Evolutionary conservation across 2,888 invertebrate species (phyloP), one percentile per base, ranked within the genome.

Genomic region (Cheilosia vulpina): DNA sequence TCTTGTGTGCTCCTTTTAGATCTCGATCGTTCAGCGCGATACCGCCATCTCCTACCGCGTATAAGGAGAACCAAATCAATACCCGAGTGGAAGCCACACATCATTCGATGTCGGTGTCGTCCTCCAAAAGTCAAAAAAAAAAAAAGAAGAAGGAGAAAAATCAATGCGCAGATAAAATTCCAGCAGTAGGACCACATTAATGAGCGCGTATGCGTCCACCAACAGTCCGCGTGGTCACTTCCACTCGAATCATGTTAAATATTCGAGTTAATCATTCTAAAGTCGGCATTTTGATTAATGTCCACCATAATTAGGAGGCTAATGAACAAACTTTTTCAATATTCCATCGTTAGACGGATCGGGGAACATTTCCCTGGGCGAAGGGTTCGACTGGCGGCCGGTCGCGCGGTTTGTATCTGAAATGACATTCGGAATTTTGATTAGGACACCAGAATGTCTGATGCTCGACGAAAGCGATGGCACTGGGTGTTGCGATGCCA

Each of bases 361-460:
- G n/a, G 15, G 45, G 34, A 19, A 19, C 38, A 31, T 31, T 43
- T 38, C 19, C 13, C 24, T 31, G 15, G n/a, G 41, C 4, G 2
- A 43, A 6, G 17, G 7, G 43, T 2, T 7, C 50, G 41, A 41
- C 55, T 17, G 17, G 3, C 45, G 4, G 13, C 13, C 34, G 19
- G 2, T 47, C 34, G 57, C 45, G 47, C 55, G 58, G 45, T 72
- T 76, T 82, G 77, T 66, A 17, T 31, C 21, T 2, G 85, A 88
- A 88, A 88, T 88, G 88, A 87, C 84, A 87, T 88, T 88, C 87
- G 92, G 92, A 90, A 92, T 92, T 92, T 92, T 92, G 92, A 92
- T 92, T 92, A 92, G 91, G 90, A 90, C 89, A 89, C 88, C 90
- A 89, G 87, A 87, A 88, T 88, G 89, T 85, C 87, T 71, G 80